Evolutionary conservation across 92 coral and sea anemone species (phyloP).

Genomic region (Actinostola sp.): DNA sequence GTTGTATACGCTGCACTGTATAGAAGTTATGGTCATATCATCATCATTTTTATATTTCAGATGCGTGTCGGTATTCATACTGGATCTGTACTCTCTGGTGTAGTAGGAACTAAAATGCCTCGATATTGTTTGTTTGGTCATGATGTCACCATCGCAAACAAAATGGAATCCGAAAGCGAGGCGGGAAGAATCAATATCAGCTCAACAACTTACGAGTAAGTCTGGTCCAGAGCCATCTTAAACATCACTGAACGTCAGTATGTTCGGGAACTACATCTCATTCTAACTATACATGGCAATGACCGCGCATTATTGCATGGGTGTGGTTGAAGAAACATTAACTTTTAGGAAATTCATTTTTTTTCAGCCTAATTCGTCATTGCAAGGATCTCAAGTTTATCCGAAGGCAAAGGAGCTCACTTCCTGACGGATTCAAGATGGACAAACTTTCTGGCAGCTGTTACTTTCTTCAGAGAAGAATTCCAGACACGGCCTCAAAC

Average conservation of each 20-base stretch:
- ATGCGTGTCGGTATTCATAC: constrained; percentile 94
- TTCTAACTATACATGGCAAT: no score
- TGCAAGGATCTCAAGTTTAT: constrained; percentile 32
- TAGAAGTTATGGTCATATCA: no score
- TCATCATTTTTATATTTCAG: constrained; percentile 9
- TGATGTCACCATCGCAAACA: constrained; percentile 88
- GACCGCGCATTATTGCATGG: no score
- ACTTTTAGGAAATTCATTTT: background rate
- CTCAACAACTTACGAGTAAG: constrained; percentile 75
- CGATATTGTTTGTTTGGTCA: constrained; percentile 92
- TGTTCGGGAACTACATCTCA: background rate
- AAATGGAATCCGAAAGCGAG: constrained; percentile 92
- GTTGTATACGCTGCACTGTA: no score
- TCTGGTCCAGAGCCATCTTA: background rate
- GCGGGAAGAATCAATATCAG: constrained; percentile 82
- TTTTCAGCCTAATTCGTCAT: constrained; percentile 29
- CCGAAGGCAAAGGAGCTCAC: constrained; percentile 33
- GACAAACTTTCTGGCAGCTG: constrained; percentile 29
- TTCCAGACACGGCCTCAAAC: background rate
- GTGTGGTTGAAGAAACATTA: background rate
- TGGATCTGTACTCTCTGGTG: constrained; percentile 87
- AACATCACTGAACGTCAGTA: background rate
- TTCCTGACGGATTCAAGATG: constrained; percentile 43
- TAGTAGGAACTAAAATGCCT: constrained; percentile 93
- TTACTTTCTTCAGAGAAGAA: constrained; percentile 27